phyloP scores from a whole-genome alignment of 2,113 vertebrate species.

The Hiodon alosoides region DNA sequence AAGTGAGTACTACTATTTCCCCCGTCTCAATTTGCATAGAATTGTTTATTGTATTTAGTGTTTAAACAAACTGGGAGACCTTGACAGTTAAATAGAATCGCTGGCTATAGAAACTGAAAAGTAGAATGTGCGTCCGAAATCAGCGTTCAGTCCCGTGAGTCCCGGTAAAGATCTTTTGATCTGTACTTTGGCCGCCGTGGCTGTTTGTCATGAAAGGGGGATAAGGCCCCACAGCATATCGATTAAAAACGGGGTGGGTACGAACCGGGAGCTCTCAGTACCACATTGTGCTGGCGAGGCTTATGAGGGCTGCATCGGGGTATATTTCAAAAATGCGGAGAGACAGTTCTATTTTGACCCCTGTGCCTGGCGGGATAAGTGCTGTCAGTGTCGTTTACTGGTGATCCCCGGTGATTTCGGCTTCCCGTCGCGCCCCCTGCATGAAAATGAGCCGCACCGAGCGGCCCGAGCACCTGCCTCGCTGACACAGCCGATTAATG shows the following conservation, averaged over 20 bases:
- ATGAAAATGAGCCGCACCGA: slow-evolving; percentile 68
- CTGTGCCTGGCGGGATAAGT: slow-evolving; percentile 59
- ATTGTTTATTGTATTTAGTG: slow-evolving; percentile 43
- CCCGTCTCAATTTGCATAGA: slow-evolving; percentile 33
- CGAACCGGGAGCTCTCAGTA: slow-evolving; percentile 37
- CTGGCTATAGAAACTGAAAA: slow-evolving; percentile 33
- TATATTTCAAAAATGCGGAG: slow-evolving; percentile 67
- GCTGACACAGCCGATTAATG: slow-evolving; percentile 66
- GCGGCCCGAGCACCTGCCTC: slow-evolving; percentile 73
- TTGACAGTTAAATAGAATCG: slow-evolving; percentile 24
- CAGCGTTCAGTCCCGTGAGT: slow-evolving; percentile 57
- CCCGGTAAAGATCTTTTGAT: slow-evolving; percentile 50
- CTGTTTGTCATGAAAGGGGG: slow-evolving; percentile 57
- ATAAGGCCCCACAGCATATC: slow-evolving; percentile 53
- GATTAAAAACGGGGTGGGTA: slow-evolving; percentile 16
- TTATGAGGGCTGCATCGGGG: slow-evolving; percentile 51
- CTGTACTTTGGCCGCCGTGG: slow-evolving; percentile 55
- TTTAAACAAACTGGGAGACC: slow-evolving; percentile 31
- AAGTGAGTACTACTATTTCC: slow-evolving; percentile 17
- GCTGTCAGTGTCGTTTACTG: slow-evolving; percentile 68
- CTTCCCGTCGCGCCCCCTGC: slow-evolving; percentile 56
- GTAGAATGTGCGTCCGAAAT: slow-evolving; percentile 46
- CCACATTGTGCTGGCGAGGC: slow-evolving; percentile 42
- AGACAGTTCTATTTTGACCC: slow-evolving; percentile 63
- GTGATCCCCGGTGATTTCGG: slow-evolving; percentile 67